A percentile compares a stretch with the other conserved stretches of the same genome.
Evolutionary conservation across 2,797 vertebrate species (phyloP).

Genomic region (Discoglossus pictus): DNA sequence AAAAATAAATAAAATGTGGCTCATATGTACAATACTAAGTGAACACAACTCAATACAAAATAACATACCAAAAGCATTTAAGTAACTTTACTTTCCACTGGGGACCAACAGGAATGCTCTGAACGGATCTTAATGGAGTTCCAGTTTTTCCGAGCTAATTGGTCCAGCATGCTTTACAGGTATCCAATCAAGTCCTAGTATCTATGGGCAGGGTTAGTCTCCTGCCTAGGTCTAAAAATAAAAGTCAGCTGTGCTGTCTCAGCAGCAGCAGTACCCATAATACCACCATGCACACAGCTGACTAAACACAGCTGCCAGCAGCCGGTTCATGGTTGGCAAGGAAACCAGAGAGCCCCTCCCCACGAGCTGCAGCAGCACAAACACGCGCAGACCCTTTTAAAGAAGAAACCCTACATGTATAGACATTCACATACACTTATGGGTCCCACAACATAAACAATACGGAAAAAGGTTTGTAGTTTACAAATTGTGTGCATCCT

Average conservation of each 20-base stretch:
- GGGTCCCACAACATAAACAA: no score
- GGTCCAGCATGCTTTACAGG: constrained; percentile 62
- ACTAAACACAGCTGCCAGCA: constrained; percentile 67
- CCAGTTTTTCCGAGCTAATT: constrained; percentile 62
- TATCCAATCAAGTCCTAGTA: constrained; percentile 79
- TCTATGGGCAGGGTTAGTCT: constrained; percentile 83
- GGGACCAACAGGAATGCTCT: constrained; percentile 1
- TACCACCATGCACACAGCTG: constrained; percentile 62
- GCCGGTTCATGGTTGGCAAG: constrained; percentile 62
- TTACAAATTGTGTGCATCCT: no score
- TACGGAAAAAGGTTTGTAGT: no score
- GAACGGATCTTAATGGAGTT: constrained; percentile 7
- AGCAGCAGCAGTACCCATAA: constrained; percentile 79
- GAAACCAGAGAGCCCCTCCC: constrained; percentile 63
- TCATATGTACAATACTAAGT: no score
- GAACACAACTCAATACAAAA: no score
- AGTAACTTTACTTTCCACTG: neutral
- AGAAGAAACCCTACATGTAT: no score
- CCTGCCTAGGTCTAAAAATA: constrained; percentile 73
- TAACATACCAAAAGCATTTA: no score
- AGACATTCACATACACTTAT: no score
- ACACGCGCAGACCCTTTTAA: neutral
- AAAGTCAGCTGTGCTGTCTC: constrained; percentile 80
- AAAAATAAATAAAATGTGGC: no score
- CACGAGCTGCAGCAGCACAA: constrained; percentile 38